These are phyloP conservation scores for Drosophila pandora DNA, from an alignment of 1,140 invertebrate species.

Conservation along the genomic window DNA sequence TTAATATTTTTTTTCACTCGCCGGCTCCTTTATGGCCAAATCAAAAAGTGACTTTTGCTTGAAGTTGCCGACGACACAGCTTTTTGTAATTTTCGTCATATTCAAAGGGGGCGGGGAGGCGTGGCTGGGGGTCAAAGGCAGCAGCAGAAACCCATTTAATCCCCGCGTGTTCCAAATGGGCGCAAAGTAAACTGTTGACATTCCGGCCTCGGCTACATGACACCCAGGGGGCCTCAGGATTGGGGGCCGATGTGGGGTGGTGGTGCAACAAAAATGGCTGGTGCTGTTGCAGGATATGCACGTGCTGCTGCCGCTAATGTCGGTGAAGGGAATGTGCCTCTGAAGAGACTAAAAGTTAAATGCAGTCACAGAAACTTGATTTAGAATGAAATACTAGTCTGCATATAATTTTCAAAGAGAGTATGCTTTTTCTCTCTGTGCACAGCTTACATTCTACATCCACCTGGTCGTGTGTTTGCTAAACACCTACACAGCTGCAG, in stretches of 20 bases:
- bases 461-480: conserved; percentile 63
- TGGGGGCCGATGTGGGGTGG: not conserved
- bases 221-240: conserved; percentile 24
- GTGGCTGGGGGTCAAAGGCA: conserved; percentile 40
- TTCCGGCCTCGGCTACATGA: conserved; percentile 69
- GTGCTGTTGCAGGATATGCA: conserved; percentile 56
- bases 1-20: conserved; percentile 36
- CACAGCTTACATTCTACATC: too few species aligned
- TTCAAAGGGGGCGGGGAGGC: conserved; percentile 18
- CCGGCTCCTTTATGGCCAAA: conserved; percentile 36
- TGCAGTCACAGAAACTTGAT: not conserved
- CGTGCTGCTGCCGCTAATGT: conserved; percentile 22
- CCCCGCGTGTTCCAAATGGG: conserved; percentile 68
- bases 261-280: conserved; percentile 25
- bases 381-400: not conserved
- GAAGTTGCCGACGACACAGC: conserved; percentile 59
- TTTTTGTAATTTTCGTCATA: conserved; percentile 69
- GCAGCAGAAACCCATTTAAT: conserved; percentile 76
- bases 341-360: conserved; percentile 51
- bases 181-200: conserved; percentile 81
- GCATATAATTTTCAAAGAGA: not conserved
- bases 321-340: conserved; percentile 58
- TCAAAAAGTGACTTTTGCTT: conserved; percentile 56
- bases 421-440: not conserved
- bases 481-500: conserved; percentile 75